These are phyloP conservation scores for Delphinapterus leucas DNA, from an alignment of 2,113 vertebrate species.

Conservation along the genomic window DNA sequence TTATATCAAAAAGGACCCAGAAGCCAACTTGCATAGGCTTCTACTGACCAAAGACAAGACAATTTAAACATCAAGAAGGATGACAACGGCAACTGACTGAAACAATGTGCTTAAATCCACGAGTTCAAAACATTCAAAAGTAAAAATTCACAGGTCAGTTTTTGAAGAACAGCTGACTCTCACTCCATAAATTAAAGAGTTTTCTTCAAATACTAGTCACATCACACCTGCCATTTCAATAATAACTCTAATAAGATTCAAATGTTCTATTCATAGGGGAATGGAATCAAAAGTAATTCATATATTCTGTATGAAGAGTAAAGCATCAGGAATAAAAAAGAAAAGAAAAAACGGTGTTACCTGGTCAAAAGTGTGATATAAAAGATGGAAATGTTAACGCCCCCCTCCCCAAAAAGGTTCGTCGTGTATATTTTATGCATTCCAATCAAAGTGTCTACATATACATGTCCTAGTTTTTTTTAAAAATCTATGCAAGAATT, in stretches of 20 bases:
- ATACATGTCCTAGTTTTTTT: neutral
- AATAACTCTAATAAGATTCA: neutral
- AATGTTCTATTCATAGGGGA: neutral
- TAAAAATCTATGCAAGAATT: neutral
- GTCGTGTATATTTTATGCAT: neutral
- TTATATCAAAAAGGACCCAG: neutral
- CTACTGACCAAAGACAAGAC: neutral
- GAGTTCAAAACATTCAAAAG: neutral
- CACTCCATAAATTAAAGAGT: neutral
- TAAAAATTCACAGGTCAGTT: neutral
- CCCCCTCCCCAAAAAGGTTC: neutral
- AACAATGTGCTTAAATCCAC: neutral
- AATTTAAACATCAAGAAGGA: neutral
- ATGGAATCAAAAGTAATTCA: neutral
- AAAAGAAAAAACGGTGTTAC: neutral
- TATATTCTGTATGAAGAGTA: neutral
- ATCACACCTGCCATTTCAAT: neutral
- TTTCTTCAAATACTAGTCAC: constrained; percentile 11
- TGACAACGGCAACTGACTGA: neutral
- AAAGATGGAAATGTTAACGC: neutral
- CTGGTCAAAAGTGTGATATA: neutral
- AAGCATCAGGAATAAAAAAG: neutral
- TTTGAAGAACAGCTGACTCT: neutral
- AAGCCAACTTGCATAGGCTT: neutral
- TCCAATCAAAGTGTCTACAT: neutral